Conservation (phyloP, 2,888 invertebrate species). For the Pandemis cinnamomeana region DNA sequence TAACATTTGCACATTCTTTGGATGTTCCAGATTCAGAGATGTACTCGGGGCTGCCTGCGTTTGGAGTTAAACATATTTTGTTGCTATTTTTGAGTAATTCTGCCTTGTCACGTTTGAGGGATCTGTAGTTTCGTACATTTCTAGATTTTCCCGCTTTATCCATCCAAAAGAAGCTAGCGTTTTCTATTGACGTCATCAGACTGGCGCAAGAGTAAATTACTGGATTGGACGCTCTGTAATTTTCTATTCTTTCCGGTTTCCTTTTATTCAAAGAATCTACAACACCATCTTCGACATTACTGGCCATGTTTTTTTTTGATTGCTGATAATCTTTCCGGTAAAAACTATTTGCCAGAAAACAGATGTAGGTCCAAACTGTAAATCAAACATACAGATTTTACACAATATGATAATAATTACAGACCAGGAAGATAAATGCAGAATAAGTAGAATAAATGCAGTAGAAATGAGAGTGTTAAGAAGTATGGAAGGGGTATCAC, state of each 20-base stretch:
- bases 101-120: not conserved
- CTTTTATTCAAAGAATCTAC: not conserved
- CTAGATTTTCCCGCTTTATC: not conserved
- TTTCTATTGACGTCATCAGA: not conserved
- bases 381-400: not conserved
- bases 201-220: not conserved
- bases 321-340: not conserved
- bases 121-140: not conserved
- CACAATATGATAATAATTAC: too few species aligned
- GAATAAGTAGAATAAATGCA: too few species aligned
- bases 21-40: constrained; percentile 2
- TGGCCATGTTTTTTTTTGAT: not conserved
- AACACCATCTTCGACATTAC: not conserved
- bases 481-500: too few species aligned
- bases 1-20: not conserved
- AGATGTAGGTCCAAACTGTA: not conserved
- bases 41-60: not conserved
- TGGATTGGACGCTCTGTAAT: not conserved
- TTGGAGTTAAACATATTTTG: not conserved
- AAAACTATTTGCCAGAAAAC: not conserved
- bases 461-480: too few species aligned
- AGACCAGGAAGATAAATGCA: too few species aligned
- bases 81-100: not conserved
- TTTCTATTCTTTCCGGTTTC: not conserved
- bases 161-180: not conserved